These are phyloP conservation scores for Acinonyx jubatus DNA, from an alignment of 2,113 vertebrate genomes.

Conservation along the genomic window DNA sequence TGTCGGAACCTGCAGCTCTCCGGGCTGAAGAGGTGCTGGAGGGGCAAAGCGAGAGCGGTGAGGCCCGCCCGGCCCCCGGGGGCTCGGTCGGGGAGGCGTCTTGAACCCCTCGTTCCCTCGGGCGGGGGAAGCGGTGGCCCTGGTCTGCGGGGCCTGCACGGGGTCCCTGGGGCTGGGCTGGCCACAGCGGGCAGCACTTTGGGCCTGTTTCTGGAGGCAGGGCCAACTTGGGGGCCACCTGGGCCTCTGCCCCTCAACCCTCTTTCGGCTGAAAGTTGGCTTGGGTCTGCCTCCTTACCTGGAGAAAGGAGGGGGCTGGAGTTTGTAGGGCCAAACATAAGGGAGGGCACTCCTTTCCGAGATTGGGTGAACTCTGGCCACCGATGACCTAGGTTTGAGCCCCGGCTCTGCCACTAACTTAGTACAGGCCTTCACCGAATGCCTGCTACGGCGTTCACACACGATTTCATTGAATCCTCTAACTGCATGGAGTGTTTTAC, in stretches of 20 bases:
- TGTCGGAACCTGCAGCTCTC: constrained; percentile 92
- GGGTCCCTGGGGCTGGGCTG: neutral
- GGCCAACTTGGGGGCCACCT: accelerated
- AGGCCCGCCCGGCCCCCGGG: too few relatives aligned
- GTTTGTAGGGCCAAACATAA: neutral
- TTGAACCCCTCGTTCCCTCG: neutral
- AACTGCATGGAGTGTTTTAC: neutral
- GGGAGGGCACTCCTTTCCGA: neutral
- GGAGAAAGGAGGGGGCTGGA: neutral
- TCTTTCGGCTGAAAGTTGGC: neutral
- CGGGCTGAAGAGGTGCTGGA: constrained; percentile 89
- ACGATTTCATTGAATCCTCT: neutral
- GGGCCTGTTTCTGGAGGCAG: neutral
- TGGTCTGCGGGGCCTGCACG: too few relatives aligned
- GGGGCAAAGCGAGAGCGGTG: neutral
- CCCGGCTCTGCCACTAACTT: neutral
- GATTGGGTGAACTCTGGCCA: neutral
- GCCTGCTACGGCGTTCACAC: neutral
- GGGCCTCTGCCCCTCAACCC: neutral
- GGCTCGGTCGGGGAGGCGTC: neutral
- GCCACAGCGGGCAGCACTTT: neutral
- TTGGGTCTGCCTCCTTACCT: neutral
- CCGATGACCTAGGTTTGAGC: neutral
- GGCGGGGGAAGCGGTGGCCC: neutral
- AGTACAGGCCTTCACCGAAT: neutral